Evolutionary conservation across 2,113 vertebrate genomes (phyloP).

Genomic region (Orthonyx spaldingii): DNA sequence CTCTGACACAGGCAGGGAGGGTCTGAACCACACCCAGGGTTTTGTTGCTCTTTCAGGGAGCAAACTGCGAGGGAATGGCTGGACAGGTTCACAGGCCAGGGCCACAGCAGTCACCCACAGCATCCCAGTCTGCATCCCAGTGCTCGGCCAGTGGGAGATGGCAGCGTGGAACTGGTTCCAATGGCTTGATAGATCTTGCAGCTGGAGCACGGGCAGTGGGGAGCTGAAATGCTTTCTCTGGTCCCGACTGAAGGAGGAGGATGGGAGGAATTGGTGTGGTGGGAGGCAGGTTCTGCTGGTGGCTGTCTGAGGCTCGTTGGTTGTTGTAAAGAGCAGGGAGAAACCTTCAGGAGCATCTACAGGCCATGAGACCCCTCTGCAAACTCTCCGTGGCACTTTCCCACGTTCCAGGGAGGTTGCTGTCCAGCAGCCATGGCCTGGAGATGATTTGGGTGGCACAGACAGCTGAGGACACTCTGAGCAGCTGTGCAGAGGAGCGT

Average conservation of each 20-base stretch:
- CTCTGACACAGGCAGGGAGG: fast-evolving
- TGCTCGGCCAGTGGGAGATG: fast-evolving
- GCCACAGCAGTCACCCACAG: not conserved
- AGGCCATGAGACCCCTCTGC: not conserved
- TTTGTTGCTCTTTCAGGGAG: fast-evolving
- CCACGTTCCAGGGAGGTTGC: not conserved
- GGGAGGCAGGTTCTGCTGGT: not conserved
- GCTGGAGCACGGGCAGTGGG: fast-evolving
- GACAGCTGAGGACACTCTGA: not conserved
- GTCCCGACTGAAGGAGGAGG: not conserved
- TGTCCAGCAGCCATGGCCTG: not conserved
- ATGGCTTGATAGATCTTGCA: not conserved
- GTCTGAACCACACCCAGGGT: fast-evolving
- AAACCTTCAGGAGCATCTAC: not conserved
- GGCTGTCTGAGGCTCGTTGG: not conserved
- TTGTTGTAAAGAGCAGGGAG: not conserved
- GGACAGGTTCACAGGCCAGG: not conserved
- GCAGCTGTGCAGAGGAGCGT: not conserved
- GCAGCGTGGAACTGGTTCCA: fast-evolving
- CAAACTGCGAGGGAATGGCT: not conserved
- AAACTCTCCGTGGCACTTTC: not conserved
- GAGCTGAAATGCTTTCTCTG: not conserved
- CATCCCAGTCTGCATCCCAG: not conserved
- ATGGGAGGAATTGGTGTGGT: not conserved
- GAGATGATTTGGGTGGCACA: not conserved